Evolutionary conservation across 2,888 invertebrate species (phyloP), one percentile per base, ranked within the genome.

Genomic region (Epicampocera succincta): DNA sequence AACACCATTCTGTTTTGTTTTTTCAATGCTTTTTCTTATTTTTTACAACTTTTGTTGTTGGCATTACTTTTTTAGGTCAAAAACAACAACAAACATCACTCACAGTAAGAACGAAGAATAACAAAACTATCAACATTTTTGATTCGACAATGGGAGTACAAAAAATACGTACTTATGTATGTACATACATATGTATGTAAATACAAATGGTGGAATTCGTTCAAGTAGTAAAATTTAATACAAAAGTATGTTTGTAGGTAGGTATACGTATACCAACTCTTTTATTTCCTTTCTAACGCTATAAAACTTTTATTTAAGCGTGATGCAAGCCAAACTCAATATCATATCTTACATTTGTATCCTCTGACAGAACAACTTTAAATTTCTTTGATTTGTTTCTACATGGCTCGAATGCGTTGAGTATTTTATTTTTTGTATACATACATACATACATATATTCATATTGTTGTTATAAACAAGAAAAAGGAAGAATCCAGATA

Each of bases 61-160:
- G 42, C 50, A 50, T 66, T 79, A 66, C 66, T 72, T 78, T 78
- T 78, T 79, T 79, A 79, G 78, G 78, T 79, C 78, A 79, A 66
- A 79, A 79, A 66, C 72, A 79, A 66, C 78, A 73, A 73, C 73
- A 72, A 79, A 61, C 76, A 69, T 69, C 61, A 76, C 69, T 76
- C 76, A 76, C 15, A 69, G 17, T 46, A 54, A 58, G 60, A 68
- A 38, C 63, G 54, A 61, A 71, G 21, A 65, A 63, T 54, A 77
- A 77, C 63, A 77, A 68, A 56, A 69, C 44, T 69, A 71, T 69
- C 69, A 69, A 71, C 56, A 58, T 65, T 77, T 71, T 56, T 46
- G 40, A 46, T 25, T 50, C 52, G 33, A 33, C 33, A 33, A 33
- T 33, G 33, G 33, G 8, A 33, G 33, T 33, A 33, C 8, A 6